Percentiles rank a stretch among this genome's conserved stretches.
Evolutionary conservation across 2,888 invertebrate genomes (phyloP).

Genomic region (Drosophila cracens): DNA sequence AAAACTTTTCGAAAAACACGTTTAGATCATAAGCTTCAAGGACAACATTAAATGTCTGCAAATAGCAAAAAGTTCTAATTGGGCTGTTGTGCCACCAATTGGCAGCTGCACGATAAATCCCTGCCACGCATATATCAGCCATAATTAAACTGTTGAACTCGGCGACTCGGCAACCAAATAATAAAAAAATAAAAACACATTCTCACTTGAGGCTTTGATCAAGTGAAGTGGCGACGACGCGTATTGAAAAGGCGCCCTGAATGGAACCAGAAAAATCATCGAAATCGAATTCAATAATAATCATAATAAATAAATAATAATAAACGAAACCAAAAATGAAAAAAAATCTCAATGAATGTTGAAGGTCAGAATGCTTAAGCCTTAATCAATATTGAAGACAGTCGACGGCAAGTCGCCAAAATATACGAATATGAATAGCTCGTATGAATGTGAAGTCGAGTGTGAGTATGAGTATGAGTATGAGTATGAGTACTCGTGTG

Average conservation of each 20-base stretch:
- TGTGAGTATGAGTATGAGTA: conserved; percentile 8
- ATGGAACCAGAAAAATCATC: conserved; percentile 43
- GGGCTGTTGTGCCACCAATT: conserved; percentile 21
- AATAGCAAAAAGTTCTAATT: conserved; percentile 42
- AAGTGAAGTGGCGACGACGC: conserved; percentile 45
- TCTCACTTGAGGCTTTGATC: conserved; percentile 31
- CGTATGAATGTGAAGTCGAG: conserved; percentile 13
- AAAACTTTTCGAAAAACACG: not conserved
- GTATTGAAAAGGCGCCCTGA: conserved; percentile 46
- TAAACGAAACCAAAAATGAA: conserved; percentile 10
- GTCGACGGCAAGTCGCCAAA: conserved; percentile 38
- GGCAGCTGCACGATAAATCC: conserved; percentile 45
- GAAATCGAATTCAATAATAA: conserved; percentile 68
- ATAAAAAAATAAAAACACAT: conserved; percentile 26
- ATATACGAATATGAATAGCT: conserved; percentile 8
- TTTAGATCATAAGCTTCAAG: conserved; percentile 18
- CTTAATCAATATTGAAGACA: conserved; percentile 71
- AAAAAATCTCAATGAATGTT: conserved; percentile 73
- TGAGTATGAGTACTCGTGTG: conserved; percentile 7
- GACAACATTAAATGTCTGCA: conserved; percentile 14
- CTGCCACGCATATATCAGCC: conserved; percentile 46
- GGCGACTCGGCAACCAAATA: conserved; percentile 16
- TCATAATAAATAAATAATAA: conserved; percentile 62
- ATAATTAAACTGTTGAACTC: conserved; percentile 70
- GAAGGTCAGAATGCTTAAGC: conserved; percentile 81